Percentiles rank a stretch among this genome's conserved stretches.
phyloP scores from a whole-genome alignment of 2,113 vertebrate species.

The Asarcornis scutulata region DNA sequence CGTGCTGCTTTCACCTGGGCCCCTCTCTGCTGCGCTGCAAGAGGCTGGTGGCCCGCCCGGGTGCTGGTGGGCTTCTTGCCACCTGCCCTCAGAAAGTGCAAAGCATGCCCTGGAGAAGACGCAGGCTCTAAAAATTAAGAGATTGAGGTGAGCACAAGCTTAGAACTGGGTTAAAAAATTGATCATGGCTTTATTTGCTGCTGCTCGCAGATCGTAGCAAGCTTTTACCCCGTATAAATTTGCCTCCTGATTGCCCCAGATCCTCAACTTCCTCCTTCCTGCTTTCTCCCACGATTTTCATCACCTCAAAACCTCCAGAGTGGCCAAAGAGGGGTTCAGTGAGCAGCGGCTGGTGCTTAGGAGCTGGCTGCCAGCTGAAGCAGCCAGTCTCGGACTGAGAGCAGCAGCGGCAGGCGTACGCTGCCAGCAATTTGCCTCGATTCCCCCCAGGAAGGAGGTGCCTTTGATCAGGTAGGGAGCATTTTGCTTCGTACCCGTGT shows the following conservation, averaged over 20 bases:
- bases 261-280: not conserved
- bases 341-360: not conserved
- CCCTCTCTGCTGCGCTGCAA: not conserved
- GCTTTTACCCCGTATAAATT: not conserved
- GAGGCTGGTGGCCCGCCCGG: accelerated
- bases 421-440: not conserved
- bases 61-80: not conserved
- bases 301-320: not conserved
- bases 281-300: accelerated
- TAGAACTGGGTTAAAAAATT: not conserved
- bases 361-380: not conserved
- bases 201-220: not conserved
- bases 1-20: accelerated
- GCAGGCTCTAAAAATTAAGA: not conserved
- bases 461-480: not conserved
- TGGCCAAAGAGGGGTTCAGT: not conserved
- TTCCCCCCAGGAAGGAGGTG: not conserved
- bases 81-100: not conserved
- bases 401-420: not conserved
- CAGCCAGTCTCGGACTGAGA: accelerated
- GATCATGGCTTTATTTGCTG: not conserved
- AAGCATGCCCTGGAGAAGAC: not conserved
- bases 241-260: not conserved
- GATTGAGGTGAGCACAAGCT: not conserved
- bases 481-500: accelerated